These are phyloP conservation scores for Zaprionus ornatus DNA, from an alignment of 1,140 invertebrate species.

Conservation along the genomic window DNA sequence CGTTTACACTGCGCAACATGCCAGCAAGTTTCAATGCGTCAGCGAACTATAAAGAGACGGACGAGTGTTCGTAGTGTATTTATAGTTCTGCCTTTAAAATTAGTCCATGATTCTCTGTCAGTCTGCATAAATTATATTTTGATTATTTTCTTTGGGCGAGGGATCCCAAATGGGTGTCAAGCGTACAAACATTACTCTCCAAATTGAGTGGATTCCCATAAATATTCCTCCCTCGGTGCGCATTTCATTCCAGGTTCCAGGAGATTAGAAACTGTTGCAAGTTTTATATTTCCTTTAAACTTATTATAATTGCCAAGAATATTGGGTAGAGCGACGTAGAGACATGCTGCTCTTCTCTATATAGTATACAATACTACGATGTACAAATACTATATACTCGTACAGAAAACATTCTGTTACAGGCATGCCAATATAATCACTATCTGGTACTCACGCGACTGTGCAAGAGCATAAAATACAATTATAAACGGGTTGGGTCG, in stretches of 20 bases:
- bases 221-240: conserved; percentile 23
- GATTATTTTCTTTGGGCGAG: conserved; percentile 34
- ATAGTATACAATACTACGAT: not conserved
- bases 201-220: conserved; percentile 45
- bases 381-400: not conserved
- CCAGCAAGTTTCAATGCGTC: not conserved
- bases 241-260: not conserved
- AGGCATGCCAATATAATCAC: conserved; percentile 70
- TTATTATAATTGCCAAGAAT: not conserved
- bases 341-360: not conserved
- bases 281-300: not conserved
- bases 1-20: conserved; percentile 49
- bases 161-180: conserved; percentile 39
- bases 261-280: not conserved
- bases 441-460: conserved; percentile 39
- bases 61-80: conserved; percentile 15
- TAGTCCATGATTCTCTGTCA: not conserved
- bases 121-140: conserved; percentile 54
- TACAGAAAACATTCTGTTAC: not conserved
- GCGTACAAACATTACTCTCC: conserved; percentile 33
- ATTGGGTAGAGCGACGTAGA: not conserved
- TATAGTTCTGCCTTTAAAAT: conserved; percentile 27
- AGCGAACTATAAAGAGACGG: not conserved
- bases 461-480: conserved; percentile 56
- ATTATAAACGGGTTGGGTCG: conserved; percentile 63